These are phyloP conservation scores for Cyrtorhinus lividipennis DNA, from an alignment of 1,140 invertebrate species.

Conservation along the genomic window DNA sequence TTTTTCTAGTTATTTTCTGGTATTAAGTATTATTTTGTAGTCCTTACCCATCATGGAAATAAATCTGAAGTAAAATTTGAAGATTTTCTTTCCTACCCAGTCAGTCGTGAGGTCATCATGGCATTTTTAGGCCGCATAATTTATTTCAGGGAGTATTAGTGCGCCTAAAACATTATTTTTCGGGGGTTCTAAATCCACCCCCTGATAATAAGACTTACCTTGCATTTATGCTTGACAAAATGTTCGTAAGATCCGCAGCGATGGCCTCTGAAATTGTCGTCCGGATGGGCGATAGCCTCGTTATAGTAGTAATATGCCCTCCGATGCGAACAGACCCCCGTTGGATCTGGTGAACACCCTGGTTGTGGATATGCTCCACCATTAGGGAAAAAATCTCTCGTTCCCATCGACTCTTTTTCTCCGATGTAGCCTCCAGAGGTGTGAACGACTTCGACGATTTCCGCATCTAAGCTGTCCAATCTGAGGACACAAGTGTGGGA, in stretches of 20 bases:
- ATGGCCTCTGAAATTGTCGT: constrained; percentile 31
- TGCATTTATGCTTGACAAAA: constrained; percentile 33
- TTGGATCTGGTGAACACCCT: constrained; percentile 36
- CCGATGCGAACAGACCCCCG: constrained; percentile 34
- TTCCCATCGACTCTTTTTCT: constrained; percentile 36
- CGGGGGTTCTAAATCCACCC: too few relatives aligned
- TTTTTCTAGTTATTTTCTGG: too few relatives aligned
- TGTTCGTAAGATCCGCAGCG: constrained; percentile 40
- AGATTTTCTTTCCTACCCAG: too few relatives aligned
- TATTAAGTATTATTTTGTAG: too few relatives aligned
- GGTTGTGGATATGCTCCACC: constrained; percentile 42
- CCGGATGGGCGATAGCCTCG: constrained; percentile 31
- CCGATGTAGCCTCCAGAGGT: constrained; percentile 43
- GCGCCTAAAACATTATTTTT: too few relatives aligned
- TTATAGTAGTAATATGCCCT: constrained; percentile 36
- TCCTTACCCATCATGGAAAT: too few relatives aligned
- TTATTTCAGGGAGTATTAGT: too few relatives aligned
- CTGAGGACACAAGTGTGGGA: constrained; percentile 9
- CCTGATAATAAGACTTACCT: constrained; percentile 17
- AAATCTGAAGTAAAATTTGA: too few relatives aligned
- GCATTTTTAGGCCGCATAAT: too few relatives aligned
- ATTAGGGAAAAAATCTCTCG: constrained; percentile 48
- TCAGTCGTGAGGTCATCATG: too few relatives aligned
- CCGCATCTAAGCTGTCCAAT: constrained; percentile 32
- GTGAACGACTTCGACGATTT: constrained; percentile 43